Base-by-base conservation (phyloP, 2,797 vertebrate genomes). In the Muscicapa comitata region DNA sequence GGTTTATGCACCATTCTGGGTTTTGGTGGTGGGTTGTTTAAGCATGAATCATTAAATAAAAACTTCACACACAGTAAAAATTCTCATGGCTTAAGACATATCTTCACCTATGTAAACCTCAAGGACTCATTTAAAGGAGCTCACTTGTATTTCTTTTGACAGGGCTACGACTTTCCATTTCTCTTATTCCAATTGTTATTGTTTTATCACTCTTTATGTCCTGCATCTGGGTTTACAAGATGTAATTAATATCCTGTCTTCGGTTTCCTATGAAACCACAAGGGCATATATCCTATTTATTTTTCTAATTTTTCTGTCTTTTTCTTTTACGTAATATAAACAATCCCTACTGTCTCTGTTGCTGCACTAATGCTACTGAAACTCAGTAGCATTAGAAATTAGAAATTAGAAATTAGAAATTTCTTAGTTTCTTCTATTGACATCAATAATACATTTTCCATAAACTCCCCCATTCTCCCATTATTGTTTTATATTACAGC, bases 401-500 rank as follows among this genome's bases (percentile, higher is more conserved):
- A n/a, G n/a, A n/a, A n/a, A n/a, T n/a, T n/a, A n/a, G n/a, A n/a
- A n/a, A n/a, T n/a, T n/a, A 72, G 35, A 90, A 86, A 74, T 2
- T 75, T 62, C 20, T 70, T 11, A 0, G 12, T 76, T 94, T 78
- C 51, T 75, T 80, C 76, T 75, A 35, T 19, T 88, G 66, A 78
- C 65, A 72, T 18, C 31, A 77, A 10, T 45, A 74, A 75, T 57
- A 47, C 7, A 54, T 91, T 82, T 89, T 13, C 21, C 6, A 13
- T 23, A 61, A 84, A 90, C 43, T 92, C 94, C 76, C 62, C 93
- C 58, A 75, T 88, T 93, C 63, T 94, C 62, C 38, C 51, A 72
- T 75, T 81, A 86, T 73, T 93, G 75, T 91, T 95, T 80, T 58
- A 57, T 43, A 43, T 75, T 80, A 62, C 72, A 94, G 58, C 40